These are phyloP conservation scores for Pterocles orientalis DNA, from an alignment of 2,113 vertebrate species.

Conservation along the genomic window DNA sequence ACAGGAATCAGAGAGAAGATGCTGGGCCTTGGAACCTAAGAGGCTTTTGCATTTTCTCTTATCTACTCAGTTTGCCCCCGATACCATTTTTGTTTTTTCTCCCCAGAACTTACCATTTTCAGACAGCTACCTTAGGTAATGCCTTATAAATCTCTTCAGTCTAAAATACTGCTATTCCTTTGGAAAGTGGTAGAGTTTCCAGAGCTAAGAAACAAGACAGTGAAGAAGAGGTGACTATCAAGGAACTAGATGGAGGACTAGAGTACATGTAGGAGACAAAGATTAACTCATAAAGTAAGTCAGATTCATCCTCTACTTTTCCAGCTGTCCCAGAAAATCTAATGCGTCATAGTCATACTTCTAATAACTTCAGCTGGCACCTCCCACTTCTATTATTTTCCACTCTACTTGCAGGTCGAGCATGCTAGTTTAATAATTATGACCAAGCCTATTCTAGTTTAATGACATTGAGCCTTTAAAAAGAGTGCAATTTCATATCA, in stretches of 20 bases:
- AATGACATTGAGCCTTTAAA: neutral
- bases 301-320: neutral
- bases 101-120: neutral
- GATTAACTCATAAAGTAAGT: neutral
- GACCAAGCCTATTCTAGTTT: neutral
- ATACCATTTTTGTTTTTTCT: neutral
- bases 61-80: neutral
- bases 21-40: neutral
- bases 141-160: neutral
- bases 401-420: neutral
- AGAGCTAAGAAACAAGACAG: neutral
- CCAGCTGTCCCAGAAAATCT: neutral
- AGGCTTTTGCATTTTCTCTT: neutral
- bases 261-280: neutral
- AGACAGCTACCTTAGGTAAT: neutral
- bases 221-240: neutral
- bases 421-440: neutral
- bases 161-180: neutral
- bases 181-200: neutral
- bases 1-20: neutral
- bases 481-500: neutral
- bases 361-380: neutral
- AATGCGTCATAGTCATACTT: neutral
- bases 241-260: neutral
- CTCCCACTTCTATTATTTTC: neutral